Evolutionary conservation across 2,797 vertebrate species (phyloP), one percentile per base, ranked within the genome.

Genomic region (Ptychobarbus kaznakovi): DNA sequence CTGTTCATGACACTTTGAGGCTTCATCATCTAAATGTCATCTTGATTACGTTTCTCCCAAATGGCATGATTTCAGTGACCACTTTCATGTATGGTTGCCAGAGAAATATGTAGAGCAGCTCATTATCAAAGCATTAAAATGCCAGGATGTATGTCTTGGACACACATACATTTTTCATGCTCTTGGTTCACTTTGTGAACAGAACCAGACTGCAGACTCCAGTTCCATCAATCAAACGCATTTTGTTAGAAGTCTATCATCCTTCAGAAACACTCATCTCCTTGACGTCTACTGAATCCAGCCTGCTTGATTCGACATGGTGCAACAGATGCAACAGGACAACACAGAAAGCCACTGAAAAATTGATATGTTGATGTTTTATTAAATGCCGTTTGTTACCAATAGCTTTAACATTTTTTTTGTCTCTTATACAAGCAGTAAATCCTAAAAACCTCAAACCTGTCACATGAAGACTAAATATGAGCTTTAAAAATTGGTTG

Each of bases 331-430:
- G 83, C 86, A 80, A 87, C 77, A 89, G 84, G 83, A 90, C 92
- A 91, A 93, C 92, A 92, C 86, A 81, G 90, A 90, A 92, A 91
- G 84, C 89, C 83, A 73, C 92, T 95, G 63, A 94, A 92, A 93
- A 91, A 93, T 93, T 89, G 81, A 93, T 93, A 90, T 79, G 82
- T 85, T 87, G 32, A 93, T 94, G 90, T 92, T 94, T 95, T 93
- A 94, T 93, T 94, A 86, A 93, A 90, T 82, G 79, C 80, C 89
- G 91, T 94, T 93, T 93, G 92, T 94, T 93, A 92, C 89, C 91
- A 92, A 93, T 94, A 93, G 92, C 89, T 91, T 92, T 91, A 86
- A 91, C 86, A 91, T 90, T 6, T 89, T 89, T 73, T 78, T 78
- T 78, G 81, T 91, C 74, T 68, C 66, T 77, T 74, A 44, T 61